Base-by-base conservation (phyloP, 2,888 invertebrate genomes). In the Clusia tigrina region DNA sequence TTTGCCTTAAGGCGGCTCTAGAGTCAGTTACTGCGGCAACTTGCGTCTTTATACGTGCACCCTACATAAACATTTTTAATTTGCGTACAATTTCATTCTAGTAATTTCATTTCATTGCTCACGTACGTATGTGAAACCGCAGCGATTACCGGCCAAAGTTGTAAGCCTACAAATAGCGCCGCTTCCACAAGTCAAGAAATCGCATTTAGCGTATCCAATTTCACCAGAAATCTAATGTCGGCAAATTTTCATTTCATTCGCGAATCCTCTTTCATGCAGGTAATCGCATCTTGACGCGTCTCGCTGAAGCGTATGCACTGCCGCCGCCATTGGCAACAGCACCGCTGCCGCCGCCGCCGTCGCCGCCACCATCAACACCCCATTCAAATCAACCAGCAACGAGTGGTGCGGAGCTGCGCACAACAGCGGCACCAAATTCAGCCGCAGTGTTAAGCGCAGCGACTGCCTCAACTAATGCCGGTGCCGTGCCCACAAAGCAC, bases 261-360 rank as follows among this genome's bases (percentile, higher is more conserved):
- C 32, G 32, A 32, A 32, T 32, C 32, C 5, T 51, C 24, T 56
- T 46, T 32, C 60, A 46, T 69, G 62, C 72, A 83, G 83, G 83
- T 74, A 83, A 82, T 73, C 76, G 78, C 71, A 78, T 83, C 74
- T 78, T 82, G 73, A 76, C 79, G 66, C 81, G 81, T 62, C 78
- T 82, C 68, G 73, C 76, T 71, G 83, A 83, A 72, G 81, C 77
- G 63, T 83, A 82, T 78, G 78, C 74, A 25, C 69, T 71, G 60
- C 71, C 69, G 53, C 48, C 70, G 38, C 20, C 60, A n/a, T 58
- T 57, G 54, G 58, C 53, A 26, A 6, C 48, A 48, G 24, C 67
- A 63, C 55, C 67, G 46, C 69, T 70, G 61, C 57, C 71, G 58
- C 52, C 66, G 32, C 62, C 64, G 61, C 66, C 67, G 20, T 10